Base-by-base conservation (phyloP, 2,113 vertebrate genomes). In the Pleuronectes platessa region DNA sequence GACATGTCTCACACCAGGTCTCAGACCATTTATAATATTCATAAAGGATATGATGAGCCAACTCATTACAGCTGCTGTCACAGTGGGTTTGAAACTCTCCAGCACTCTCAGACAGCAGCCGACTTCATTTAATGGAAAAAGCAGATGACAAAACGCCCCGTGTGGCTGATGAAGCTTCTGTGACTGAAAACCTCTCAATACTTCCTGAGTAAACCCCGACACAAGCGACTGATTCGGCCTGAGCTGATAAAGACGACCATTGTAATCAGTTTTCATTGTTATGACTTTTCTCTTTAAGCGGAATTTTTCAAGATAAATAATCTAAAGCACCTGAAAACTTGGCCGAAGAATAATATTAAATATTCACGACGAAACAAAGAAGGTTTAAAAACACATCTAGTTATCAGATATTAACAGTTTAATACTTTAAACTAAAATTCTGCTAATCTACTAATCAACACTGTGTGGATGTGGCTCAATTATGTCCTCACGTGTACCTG, bases 1-100 rank as follows among this genome's bases (percentile, higher is more conserved):
- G 74, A 86, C 61, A 64, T 40, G 67, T 76, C 20, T 51, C 42
- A 67, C 40, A 59, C 45, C 68, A 75, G 66, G 66, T 63, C 71
- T 55, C 24, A 71, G 71, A 42, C 61, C 60, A 31, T 65, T 40
- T 68, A 35, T 63, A 21, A 58, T 56, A 6, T 23, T 61, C 26
- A 68, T 35, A 6, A 56, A 10, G 3, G 18, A 53, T 12, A 17
- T 23, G 62, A 72, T 1, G n/a, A 6, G 21, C 47, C 59, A 42
- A 54, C 31, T 13, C 10, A 61, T 35, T 51, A n/a, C 53, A 59
- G n/a, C 27, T 21, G 35, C 31, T 21, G 54, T 12, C 66, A 51
- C 5, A 26, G 45, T 17, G 17, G 5, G 9, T 23, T 70, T 21
- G 18, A 53, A 14, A 53, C 21, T 35, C 14, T 18, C 20, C 53